A percentile compares a stretch with the other conserved stretches of the same genome.
These are phyloP conservation scores for Pyrochroa serraticornis DNA, from an alignment of 2,888 invertebrate species.

Conservation along the genomic window DNA sequence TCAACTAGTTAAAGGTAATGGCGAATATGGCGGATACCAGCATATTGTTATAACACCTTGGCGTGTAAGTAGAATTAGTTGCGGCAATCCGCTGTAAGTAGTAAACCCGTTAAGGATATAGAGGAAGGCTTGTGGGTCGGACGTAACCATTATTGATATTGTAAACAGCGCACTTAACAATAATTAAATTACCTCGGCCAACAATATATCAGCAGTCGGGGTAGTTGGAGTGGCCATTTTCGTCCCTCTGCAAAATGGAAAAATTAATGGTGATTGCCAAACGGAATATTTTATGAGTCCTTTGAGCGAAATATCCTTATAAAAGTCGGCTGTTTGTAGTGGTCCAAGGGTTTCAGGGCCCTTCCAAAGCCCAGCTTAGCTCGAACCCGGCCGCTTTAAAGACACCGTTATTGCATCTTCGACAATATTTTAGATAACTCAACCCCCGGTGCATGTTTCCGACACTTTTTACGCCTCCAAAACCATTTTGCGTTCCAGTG, in stretches of 20 bases:
- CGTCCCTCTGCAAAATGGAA: slow-evolving; percentile 26
- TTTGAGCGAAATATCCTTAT: slow-evolving; percentile 27
- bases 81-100: too few relatives aligned
- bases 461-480: slow-evolving; percentile 19
- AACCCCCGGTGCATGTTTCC: slow-evolving; percentile 16
- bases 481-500: slow-evolving; percentile 19
- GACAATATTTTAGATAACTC: slow-evolving; percentile 22
- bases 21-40: too few relatives aligned
- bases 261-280: slow-evolving; percentile 30
- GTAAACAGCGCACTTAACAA: slow-evolving; percentile 5
- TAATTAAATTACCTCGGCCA: slow-evolving; percentile 24
- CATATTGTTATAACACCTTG: too few relatives aligned
- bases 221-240: slow-evolving; percentile 24
- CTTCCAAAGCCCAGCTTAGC: slow-evolving; percentile 19
- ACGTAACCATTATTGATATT: too few relatives aligned
- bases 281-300: slow-evolving; percentile 29
- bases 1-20: too few relatives aligned
- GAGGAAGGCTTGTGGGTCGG: too few relatives aligned
- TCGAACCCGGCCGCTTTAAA: slow-evolving; percentile 22
- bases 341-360: slow-evolving; percentile 18
- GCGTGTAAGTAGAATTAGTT: too few relatives aligned
- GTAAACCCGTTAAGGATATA: too few relatives aligned
- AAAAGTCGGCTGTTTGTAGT: slow-evolving; percentile 22
- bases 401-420: slow-evolving; percentile 25
- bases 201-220: slow-evolving; percentile 20